phyloP scores from a whole-genome alignment of 1,140 invertebrate species.

The Magallana angulata region DNA sequence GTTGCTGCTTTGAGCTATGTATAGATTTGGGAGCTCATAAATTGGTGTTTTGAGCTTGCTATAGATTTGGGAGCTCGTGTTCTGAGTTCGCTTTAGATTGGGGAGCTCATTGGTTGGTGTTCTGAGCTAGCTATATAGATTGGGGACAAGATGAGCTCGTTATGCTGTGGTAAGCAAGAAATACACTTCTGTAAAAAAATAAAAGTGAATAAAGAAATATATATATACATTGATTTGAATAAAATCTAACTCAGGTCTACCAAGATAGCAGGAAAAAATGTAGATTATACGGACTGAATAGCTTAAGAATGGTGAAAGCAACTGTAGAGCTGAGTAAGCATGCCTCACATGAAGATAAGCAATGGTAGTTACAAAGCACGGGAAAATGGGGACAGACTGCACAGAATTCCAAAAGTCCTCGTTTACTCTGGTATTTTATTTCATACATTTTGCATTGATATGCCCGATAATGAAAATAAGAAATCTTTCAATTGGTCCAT shows the following conservation, averaged over 20 bases:
- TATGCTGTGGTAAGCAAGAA: slow-evolving; percentile 33
- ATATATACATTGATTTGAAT: slow-evolving; percentile 29
- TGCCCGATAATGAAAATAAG: not conserved
- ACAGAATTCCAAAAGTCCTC: not conserved
- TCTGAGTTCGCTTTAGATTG: too few relatives aligned
- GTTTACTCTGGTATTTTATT: not conserved
- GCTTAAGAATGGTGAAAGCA: slow-evolving; percentile 33
- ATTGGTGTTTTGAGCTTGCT: too few relatives aligned
- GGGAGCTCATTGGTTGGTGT: too few relatives aligned
- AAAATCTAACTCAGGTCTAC: slow-evolving; percentile 33
- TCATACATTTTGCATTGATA: not conserved
- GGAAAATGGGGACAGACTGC: not conserved
- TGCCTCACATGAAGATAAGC: slow-evolving; percentile 34
- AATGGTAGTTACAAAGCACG: not conserved
- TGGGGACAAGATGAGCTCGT: not conserved
- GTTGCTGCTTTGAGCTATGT: too few relatives aligned
- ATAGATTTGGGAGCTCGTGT: too few relatives aligned
- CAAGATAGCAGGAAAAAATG: slow-evolving; percentile 25
- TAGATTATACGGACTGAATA: slow-evolving; percentile 31
- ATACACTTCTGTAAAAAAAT: slow-evolving; percentile 23
- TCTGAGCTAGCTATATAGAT: too few relatives aligned
- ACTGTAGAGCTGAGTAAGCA: slow-evolving; percentile 27
- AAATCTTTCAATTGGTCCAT: not conserved
- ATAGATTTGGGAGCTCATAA: too few relatives aligned
- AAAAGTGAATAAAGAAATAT: slow-evolving; percentile 33